phyloP scores from a whole-genome alignment of 2,113 vertebrate genomes.

The Sinocyclocheilus maitianheensis region DNA sequence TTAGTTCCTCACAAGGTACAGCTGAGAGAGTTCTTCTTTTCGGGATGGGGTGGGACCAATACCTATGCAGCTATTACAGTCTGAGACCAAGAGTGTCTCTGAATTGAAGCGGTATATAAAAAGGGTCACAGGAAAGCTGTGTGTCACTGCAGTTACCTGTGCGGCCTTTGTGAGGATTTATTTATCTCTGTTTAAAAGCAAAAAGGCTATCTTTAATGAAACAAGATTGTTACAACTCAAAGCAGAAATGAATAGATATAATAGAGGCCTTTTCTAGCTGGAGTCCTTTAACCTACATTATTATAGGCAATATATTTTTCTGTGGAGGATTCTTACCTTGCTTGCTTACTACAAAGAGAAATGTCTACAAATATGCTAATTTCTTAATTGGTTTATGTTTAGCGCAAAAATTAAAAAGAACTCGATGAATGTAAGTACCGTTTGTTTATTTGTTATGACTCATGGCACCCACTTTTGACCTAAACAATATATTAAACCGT shows the following conservation, averaged over 20 bases:
- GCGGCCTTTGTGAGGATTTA: constrained; percentile 43
- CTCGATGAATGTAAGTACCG: constrained; percentile 54
- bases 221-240: constrained; percentile 52
- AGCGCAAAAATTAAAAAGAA: constrained; percentile 45
- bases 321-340: constrained; percentile 45
- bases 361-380: constrained; percentile 40
- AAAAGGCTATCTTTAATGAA: constrained; percentile 39
- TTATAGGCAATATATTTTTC: constrained; percentile 50
- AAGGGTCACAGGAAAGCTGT: constrained; percentile 39
- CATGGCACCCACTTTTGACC: constrained; percentile 41
- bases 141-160: constrained; percentile 27
- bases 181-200: constrained; percentile 47
- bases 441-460: constrained; percentile 33
- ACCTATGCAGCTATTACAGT: constrained; percentile 53
- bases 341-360: constrained; percentile 46
- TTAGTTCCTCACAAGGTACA: constrained; percentile 58
- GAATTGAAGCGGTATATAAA: constrained; percentile 52
- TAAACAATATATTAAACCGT: constrained; percentile 35
- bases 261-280: constrained; percentile 45
- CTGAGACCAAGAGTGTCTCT: constrained; percentile 40
- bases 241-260: constrained; percentile 34
- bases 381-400: constrained; percentile 49
- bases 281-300: constrained; percentile 41
- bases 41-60: constrained; percentile 62
- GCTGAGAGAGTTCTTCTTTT: constrained; percentile 51